Conservation (phyloP, 2,797 vertebrate genomes). For the Diplodus puntazzo region DNA sequence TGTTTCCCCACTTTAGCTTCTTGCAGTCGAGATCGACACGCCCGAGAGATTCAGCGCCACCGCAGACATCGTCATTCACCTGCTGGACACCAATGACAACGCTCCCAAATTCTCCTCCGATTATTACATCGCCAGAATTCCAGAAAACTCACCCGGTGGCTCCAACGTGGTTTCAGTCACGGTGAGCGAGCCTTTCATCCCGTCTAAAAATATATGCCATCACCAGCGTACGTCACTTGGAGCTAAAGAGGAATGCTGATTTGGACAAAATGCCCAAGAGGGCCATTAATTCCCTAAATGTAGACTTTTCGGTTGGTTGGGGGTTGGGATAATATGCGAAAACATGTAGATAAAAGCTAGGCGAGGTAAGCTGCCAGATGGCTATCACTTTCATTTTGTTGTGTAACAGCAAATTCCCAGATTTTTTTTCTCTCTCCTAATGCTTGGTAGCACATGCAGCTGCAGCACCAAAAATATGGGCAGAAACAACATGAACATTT, state of each 20-base stretch:
- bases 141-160: constrained; percentile 95
- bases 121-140: constrained; percentile 95
- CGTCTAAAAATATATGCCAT: constrained; percentile 71
- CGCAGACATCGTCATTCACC: constrained; percentile 91
- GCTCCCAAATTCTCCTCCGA: constrained; percentile 94
- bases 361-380: constrained; percentile 85
- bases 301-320: constrained; percentile 63
- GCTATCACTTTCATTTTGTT: constrained; percentile 87
- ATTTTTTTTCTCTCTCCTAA: constrained; percentile 49
- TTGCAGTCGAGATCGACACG: constrained; percentile 95
- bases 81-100: constrained; percentile 97
- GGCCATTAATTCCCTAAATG: constrained; percentile 81
- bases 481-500: constrained; percentile 43
- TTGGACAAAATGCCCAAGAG: constrained; percentile 69
- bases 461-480: constrained; percentile 52
- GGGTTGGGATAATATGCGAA: constrained; percentile 79
- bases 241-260: constrained; percentile 71
- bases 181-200: constrained; percentile 82
- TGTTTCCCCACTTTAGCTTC: constrained; percentile 84
- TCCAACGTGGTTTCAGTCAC: constrained; percentile 94
- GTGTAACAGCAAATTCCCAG: constrained; percentile 83
- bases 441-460: constrained; percentile 64
- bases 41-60: constrained; percentile 97
- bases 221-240: constrained; percentile 60
- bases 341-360: constrained; percentile 83